A percentile compares a stretch with the other conserved stretches of the same genome.
Conservation (phyloP, 2,797 vertebrate species). For the Megaceryle alcyon region DNA sequence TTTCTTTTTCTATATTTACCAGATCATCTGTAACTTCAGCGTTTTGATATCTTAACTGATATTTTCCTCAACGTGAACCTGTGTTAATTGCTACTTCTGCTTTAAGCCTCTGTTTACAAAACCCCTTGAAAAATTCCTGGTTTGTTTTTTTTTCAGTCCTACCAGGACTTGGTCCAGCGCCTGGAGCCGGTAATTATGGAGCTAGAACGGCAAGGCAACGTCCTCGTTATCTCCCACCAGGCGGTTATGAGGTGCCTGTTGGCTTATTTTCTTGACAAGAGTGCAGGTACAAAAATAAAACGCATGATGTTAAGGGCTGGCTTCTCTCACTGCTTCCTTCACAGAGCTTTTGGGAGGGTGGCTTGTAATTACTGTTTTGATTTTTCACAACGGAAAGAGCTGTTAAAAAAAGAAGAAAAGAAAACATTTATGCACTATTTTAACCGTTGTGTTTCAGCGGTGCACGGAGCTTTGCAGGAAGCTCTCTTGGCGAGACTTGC, state of each 20-base stretch:
- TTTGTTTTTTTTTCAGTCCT: slow-evolving; percentile 83
- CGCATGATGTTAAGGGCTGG: not conserved
- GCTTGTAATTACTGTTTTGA: not conserved
- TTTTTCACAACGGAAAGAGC: not conserved
- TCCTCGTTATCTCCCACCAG: slow-evolving; percentile 94
- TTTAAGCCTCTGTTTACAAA: not conserved
- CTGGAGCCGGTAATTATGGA: slow-evolving; percentile 98
- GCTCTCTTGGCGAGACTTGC: accelerated
- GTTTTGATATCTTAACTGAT: not conserved
- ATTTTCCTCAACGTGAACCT: not conserved
- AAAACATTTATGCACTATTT: not conserved
- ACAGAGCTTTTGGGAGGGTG: not conserved
- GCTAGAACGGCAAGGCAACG: slow-evolving; percentile 92
- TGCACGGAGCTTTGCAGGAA: not conserved
- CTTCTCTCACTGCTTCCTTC: not conserved
- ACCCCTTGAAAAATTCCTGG: not conserved
- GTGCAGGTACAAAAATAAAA: slow-evolving; percentile 84
- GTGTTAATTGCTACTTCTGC: slow-evolving; percentile 8
- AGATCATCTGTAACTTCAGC: not conserved
- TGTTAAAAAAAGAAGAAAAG: not conserved
- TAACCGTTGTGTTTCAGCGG: not conserved
- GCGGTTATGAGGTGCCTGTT: slow-evolving; percentile 97
- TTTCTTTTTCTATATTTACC: not conserved
- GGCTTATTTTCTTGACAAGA: slow-evolving; percentile 97
- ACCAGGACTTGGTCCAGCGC: slow-evolving; percentile 96